phyloP scores from a whole-genome alignment of 2,888 invertebrate species.

The Leptopilina syphax region DNA sequence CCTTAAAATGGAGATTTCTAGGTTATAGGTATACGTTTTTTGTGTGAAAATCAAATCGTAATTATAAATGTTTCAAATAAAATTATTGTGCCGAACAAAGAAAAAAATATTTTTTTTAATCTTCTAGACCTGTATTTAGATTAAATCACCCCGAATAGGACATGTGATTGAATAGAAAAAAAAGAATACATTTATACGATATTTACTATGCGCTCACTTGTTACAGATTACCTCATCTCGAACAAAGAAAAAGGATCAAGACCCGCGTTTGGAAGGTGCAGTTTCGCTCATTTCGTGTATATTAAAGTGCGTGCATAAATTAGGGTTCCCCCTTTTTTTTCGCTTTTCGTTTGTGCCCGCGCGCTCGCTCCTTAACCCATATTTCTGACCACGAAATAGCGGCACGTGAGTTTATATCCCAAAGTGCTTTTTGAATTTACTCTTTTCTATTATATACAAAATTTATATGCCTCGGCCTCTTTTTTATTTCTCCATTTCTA shows the following conservation, averaged over 20 bases:
- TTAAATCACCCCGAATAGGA: conserved; percentile 20
- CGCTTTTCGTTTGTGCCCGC: not conserved
- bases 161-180: not conserved
- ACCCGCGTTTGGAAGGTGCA: conserved; percentile 26
- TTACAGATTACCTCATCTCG: conserved; percentile 22
- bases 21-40: too few species aligned
- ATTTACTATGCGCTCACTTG: conserved; percentile 25
- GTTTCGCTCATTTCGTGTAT: conserved; percentile 24
- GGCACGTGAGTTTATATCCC: conserved; percentile 24
- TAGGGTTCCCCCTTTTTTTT: conserved; percentile 8
- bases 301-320: conserved; percentile 36
- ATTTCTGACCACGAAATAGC: conserved; percentile 35
- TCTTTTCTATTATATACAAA: not conserved
- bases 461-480: not conserved
- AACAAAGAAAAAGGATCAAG: conserved; percentile 27
- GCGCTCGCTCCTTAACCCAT: conserved; percentile 20
- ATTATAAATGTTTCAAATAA: too few species aligned
- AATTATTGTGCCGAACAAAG: too few species aligned
- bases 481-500: conserved; percentile 42
- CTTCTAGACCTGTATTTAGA: not conserved
- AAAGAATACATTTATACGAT: not conserved
- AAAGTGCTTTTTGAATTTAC: conserved; percentile 35
- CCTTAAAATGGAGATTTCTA: too few species aligned
- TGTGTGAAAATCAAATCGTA: too few species aligned
- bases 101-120: not conserved